Base-by-base conservation (phyloP, 2,113 vertebrate genomes). In the Cinclus cinclus region DNA sequence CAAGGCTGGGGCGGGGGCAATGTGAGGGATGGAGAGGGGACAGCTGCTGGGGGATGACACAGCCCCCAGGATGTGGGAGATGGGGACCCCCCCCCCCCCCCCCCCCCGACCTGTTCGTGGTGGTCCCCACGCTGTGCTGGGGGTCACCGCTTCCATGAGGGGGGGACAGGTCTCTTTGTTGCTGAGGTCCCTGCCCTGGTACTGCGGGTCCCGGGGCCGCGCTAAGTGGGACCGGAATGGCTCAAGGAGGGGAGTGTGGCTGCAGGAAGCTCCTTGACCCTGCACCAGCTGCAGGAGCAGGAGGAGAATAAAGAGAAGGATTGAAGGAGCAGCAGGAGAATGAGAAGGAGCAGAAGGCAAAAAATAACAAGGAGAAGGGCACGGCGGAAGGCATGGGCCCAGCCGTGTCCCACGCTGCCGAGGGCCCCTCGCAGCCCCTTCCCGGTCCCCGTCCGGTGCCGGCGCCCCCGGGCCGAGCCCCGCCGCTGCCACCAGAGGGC, bases 31-130 rank as follows among this genome's bases (percentile, higher is more conserved):
- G 89, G 64, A 5, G 10, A 67, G 78, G 70, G 55, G 60, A 4
- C 12, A 15, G 83, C 39, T 25, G 68, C 71, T 8, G 49, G 47
- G 69, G 94, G 79, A 83, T 94, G 4, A 15, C 68, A 21, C 4
- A 1, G 18, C 16, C 65, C 58, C 25, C 53, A 3, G 22, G 8
- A 6, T 7, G 2, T 2, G 46, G 60, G 62, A 65, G 35, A 25
- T 3, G 7, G 31, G 46, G 16, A 7, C 35, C 35, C 35, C 35
- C 8, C 35, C 35, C 35, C 35, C 35, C 35, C 8, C 35, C 35
- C 24, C 56, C 6, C 7, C 41, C 2, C 0, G n/a, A 5, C 2
- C 25, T 19, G 31, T 28, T 13, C 0, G 15, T 22, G 75, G 39
- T 8, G n/a, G 21, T 50, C 56, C 74, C 50, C 60, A 30, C 4